Conservation (phyloP, 2,113 vertebrate species). For the Larimichthys crocea region DNA sequence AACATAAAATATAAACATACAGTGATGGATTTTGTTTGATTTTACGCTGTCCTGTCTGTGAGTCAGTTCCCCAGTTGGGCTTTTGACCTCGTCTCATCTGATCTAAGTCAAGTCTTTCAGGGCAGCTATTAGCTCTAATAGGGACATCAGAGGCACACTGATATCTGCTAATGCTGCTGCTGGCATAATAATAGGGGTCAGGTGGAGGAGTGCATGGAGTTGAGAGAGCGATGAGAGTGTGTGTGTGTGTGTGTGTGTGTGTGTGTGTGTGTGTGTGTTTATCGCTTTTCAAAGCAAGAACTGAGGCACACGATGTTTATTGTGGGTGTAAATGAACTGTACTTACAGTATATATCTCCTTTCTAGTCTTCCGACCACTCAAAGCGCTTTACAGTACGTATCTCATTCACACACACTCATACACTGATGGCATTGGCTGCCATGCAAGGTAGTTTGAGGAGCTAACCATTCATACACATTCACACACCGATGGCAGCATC, state of each 20-base stretch:
- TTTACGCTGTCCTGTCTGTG: too few relatives aligned
- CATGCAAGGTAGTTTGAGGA: too few relatives aligned
- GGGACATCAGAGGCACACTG: slow-evolving; percentile 10
- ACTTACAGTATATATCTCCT: too few relatives aligned
- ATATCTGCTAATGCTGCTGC: slow-evolving; percentile 7
- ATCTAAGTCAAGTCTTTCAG: slow-evolving; percentile 12
- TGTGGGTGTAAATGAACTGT: too few relatives aligned
- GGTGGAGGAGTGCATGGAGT: background rate
- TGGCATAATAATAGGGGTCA: background rate
- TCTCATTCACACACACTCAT: too few relatives aligned
- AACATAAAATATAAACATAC: too few relatives aligned
- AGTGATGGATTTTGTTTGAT: background rate
- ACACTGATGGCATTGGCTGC: too few relatives aligned
- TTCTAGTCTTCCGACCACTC: too few relatives aligned
- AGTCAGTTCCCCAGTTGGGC: background rate
- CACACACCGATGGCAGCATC: too few relatives aligned
- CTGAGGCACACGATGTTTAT: background rate
- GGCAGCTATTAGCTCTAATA: slow-evolving; percentile 10
- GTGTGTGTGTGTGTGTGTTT: slow-evolving; percentile 4
- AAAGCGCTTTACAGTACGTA: too few relatives aligned
- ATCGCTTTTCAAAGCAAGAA: background rate
- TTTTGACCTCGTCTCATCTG: slow-evolving; percentile 1
- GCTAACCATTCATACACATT: too few relatives aligned
- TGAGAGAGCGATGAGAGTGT: background rate
- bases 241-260: background rate